Evolutionary conservation across 2,113 vertebrate species (phyloP), one percentile per base, ranked within the genome.

Genomic region (Oncorhynchus gorbuscha): DNA sequence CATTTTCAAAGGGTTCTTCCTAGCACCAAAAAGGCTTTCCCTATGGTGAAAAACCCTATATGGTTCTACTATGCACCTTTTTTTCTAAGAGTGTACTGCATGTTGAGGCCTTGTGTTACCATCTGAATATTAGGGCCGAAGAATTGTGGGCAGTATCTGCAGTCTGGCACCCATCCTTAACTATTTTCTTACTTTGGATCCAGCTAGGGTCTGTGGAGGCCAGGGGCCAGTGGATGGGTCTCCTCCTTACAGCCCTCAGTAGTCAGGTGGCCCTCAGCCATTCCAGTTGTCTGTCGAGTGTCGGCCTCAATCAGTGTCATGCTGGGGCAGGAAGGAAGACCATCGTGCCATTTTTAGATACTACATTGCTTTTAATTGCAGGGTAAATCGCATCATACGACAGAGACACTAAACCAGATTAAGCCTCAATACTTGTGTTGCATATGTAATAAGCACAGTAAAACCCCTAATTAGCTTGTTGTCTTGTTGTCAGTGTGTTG

Each of bases 281-380:
- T 87, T 87, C 87, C 91, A 92, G 92, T 89, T 92, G 92, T 91
- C 92, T 93, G 91, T 90, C 88, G 81, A 79, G 81, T 91, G 90
- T 92, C 90, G 79, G 22, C 20, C 76, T 67, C 78, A 69, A 91
- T 94, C 91, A 91, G 75, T 75, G 8, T 92, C 89, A 88, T 16
- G 51, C 75, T 61, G 73, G 82, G 72, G 78, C 79, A 84, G 84
- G 81, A 45, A 45, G 39, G 39, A 85, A 86, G 75, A 86, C 73
- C 85, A 85, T 88, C 79, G 70, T 82, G 79, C 76, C 59, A 77
- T 78, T 76, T 87, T 89, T 88, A 88, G 86, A 91, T 85, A 87
- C 89, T 88, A 91, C 91, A 87, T 90, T 89, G 85, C 77, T 86
- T 82, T 88, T 90, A 91, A 92, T 87, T 62, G 79, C 76, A 55